Conservation (phyloP, 2,888 invertebrate species). For the Phasia obesa region DNA sequence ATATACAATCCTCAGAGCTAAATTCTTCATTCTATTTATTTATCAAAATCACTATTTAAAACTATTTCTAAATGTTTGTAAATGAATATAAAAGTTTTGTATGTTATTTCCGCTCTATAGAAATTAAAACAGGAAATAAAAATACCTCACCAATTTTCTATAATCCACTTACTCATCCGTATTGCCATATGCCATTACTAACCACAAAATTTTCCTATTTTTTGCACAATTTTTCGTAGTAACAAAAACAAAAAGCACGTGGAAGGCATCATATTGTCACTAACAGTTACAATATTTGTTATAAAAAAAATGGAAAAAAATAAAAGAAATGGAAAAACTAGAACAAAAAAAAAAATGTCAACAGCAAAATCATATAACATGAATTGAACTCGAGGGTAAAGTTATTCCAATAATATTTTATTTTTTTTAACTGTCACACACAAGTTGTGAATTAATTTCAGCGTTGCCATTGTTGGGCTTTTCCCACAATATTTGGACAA, state of each 20-base stretch:
- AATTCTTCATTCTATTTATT: not conserved
- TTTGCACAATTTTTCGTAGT: conserved; percentile 14
- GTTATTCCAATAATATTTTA: conserved; percentile 31
- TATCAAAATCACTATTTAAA: not conserved
- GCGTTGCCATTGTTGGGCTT: no score
- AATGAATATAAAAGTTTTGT: conserved; percentile 24
- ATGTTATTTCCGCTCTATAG: not conserved
- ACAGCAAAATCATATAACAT: conserved; percentile 24
- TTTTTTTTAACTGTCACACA: not conserved
- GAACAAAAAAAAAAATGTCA: conserved; percentile 25
- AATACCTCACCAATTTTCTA: conserved; percentile 43
- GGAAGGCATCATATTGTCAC: conserved; percentile 66
- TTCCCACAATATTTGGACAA: no score
- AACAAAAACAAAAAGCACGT: conserved; percentile 37
- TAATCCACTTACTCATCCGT: conserved; percentile 60
- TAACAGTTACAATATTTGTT: conserved; percentile 58
- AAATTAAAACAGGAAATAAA: conserved; percentile 39
- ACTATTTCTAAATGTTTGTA: conserved; percentile 6
- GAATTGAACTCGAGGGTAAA: conserved; percentile 52
- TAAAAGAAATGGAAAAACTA: conserved; percentile 17
- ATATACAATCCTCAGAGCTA: no score
- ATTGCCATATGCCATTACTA: conserved; percentile 59
- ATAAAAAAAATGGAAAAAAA: conserved; percentile 30
- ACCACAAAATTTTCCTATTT: conserved; percentile 52
- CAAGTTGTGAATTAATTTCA: not conserved